Evolutionary conservation across 2,113 vertebrate genomes (phyloP).

Genomic region (Larimichthys crocea): DNA sequence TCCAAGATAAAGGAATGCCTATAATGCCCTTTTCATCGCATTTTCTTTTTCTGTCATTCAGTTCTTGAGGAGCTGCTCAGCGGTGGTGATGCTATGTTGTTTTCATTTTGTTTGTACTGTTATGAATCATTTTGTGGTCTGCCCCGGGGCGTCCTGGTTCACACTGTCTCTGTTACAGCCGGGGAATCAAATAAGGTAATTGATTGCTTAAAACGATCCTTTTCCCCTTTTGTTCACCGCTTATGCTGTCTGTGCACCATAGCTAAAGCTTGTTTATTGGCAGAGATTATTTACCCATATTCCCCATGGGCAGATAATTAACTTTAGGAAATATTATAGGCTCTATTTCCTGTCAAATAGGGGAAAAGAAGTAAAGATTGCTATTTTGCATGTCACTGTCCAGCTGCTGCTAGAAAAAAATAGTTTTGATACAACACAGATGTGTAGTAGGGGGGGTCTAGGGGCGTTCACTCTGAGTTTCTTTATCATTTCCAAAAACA

Average conservation of each 20-base stretch:
- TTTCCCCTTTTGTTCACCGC: conserved; percentile 29
- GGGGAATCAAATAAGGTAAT: conserved; percentile 60
- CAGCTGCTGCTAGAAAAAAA: background rate
- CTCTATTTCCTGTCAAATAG: conserved; percentile 1
- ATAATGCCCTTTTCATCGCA: background rate
- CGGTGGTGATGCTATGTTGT: conserved; percentile 3
- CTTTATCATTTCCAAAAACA: conserved; percentile 5
- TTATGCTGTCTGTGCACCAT: conserved; percentile 13
- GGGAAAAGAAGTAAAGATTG: background rate
- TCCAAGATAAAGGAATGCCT: background rate
- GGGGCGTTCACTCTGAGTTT: background rate
- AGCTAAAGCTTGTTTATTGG: conserved; percentile 34
- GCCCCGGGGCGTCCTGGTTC: conserved; percentile 49
- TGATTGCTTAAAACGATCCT: conserved; percentile 56
- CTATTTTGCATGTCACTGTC: background rate
- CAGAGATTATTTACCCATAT: conserved; percentile 19
- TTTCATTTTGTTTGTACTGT: conserved; percentile 3
- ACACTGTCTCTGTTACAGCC: conserved; percentile 42
- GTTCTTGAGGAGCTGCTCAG: background rate
- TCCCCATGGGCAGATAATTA: conserved; percentile 4
- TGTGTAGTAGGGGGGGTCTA: background rate
- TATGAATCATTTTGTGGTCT: conserved; percentile 44
- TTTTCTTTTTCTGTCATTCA: background rate
- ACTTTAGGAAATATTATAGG: background rate
- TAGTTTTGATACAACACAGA: background rate